Evolutionary conservation across 2,888 invertebrate species (phyloP), one percentile per base, ranked within the genome.

Genomic region (Scaptodrosophila latifasciaeformis): DNA sequence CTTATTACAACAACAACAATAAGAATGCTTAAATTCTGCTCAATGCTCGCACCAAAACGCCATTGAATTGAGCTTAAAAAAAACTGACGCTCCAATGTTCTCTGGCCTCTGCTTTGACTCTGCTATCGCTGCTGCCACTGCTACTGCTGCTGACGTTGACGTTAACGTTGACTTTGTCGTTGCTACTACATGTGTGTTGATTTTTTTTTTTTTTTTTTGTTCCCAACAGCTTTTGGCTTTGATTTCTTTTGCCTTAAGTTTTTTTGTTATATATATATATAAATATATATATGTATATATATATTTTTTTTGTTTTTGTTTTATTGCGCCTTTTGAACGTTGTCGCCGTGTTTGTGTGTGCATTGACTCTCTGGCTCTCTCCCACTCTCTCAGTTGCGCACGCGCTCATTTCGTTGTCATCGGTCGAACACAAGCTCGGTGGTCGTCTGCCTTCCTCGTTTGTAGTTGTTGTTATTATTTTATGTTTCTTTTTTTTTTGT

Each of bases 61-160:
- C 78, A 75, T 78, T 77, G 74, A 78, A 71, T 74, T 70, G 68
- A 68, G 70, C 70, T 67, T 69, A 69, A 65, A 24, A 24, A 3
- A 3, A 24, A 24, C 24, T n/a, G 24, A 24, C 24, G n/a, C n/a
- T n/a, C n/a, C n/a, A n/a, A n/a, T n/a, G n/a, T n/a, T n/a, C n/a
- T n/a, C n/a, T n/a, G n/a, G n/a, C n/a, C n/a, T n/a, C n/a, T n/a
- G n/a, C n/a, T n/a, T n/a, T n/a, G n/a, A n/a, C n/a, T n/a, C n/a
- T n/a, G 58, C 67, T 54, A 60, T 56, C 65, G 67, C 66, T 62
- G 42, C 54, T 51, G 29, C 12, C 29, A 44, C 29, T 49, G 43
- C 40, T 37, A 47, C 24, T 49, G 49, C 45, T 24, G 45, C 50
- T 53, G 29, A 24, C 46, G 40, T 49, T 42, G 48, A 45, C 24